These are phyloP conservation scores for Phalacrocorax pelagicus DNA, from an alignment of 2,113 vertebrate genomes.

Conservation along the genomic window DNA sequence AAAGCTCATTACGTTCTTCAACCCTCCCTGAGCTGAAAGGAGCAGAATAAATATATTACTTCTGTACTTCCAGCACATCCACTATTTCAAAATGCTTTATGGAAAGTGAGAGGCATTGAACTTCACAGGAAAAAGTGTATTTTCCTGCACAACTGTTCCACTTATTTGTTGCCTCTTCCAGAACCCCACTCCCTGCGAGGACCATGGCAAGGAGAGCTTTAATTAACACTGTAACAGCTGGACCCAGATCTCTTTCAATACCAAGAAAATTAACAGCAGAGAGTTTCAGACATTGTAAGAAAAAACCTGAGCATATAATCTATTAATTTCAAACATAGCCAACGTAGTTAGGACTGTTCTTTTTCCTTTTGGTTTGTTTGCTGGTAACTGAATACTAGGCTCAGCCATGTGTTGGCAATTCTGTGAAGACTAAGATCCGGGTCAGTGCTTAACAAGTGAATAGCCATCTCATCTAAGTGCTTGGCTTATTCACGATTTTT, in stretches of 20 bases:
- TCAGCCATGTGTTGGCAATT: not conserved
- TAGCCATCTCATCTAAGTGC: not conserved
- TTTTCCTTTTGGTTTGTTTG: not conserved
- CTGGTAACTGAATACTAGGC: not conserved
- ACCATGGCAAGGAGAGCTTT: not conserved
- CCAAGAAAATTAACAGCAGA: not conserved
- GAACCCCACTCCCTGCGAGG: not conserved
- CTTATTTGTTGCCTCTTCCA: not conserved
- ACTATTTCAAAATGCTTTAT: not conserved
- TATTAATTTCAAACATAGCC: not conserved
- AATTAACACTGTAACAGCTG: conserved; percentile 1
- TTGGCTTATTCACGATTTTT: not conserved
- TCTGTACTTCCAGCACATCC: not conserved
- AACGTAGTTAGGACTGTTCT: not conserved
- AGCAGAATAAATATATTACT: not conserved
- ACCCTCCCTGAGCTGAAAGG: not conserved
- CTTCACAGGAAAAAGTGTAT: not conserved
- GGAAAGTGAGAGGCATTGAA: not conserved
- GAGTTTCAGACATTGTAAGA: not conserved
- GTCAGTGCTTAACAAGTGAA: not conserved
- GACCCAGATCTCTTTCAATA: not conserved
- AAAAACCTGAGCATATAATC: not conserved
- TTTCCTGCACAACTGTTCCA: not conserved
- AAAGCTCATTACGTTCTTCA: not conserved
- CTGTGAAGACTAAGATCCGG: not conserved